Evolutionary conservation across 2,888 invertebrate species (phyloP).

Genomic region (Spodoptera picta): DNA sequence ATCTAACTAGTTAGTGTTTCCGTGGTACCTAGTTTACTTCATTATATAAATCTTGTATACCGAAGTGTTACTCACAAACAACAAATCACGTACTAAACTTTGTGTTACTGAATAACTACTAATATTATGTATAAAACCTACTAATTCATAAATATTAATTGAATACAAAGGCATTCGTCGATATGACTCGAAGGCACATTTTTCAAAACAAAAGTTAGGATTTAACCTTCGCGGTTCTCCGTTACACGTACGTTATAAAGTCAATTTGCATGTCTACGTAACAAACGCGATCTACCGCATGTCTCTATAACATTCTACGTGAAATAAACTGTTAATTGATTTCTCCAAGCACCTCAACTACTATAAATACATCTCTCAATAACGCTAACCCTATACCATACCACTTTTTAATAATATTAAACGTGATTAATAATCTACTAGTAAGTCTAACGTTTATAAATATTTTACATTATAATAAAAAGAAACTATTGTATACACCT

Average conservation of each 20-base stretch:
- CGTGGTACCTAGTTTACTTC: conserved; percentile 59
- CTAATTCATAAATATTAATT: conserved; percentile 73
- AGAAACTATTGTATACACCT: conserved; percentile 80
- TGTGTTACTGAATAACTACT: conserved; percentile 69
- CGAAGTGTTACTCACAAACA: conserved; percentile 66
- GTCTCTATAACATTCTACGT: conserved; percentile 55
- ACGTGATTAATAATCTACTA: conserved; percentile 74
- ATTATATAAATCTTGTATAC: conserved; percentile 62
- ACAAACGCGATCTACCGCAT: conserved; percentile 52
- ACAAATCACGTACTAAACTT: conserved; percentile 69
- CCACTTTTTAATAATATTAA: conserved; percentile 71
- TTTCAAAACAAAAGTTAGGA: conserved; percentile 70
- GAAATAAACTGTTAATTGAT: conserved; percentile 62
- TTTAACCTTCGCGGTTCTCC: conserved; percentile 58
- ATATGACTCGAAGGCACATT: conserved; percentile 87
- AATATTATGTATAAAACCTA: conserved; percentile 79
- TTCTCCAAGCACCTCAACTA: conserved; percentile 76
- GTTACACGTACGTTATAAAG: conserved; percentile 62
- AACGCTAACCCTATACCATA: conserved; percentile 78
- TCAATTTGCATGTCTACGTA: conserved; percentile 67
- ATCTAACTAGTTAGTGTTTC: conserved; percentile 53
- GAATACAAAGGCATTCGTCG: conserved; percentile 81
- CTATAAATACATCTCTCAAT: conserved; percentile 69
- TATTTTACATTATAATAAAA: conserved; percentile 78
- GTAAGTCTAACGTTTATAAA: conserved; percentile 71